phyloP scores from a whole-genome alignment of 2,113 vertebrate genomes.

The Sylvietta virens region DNA sequence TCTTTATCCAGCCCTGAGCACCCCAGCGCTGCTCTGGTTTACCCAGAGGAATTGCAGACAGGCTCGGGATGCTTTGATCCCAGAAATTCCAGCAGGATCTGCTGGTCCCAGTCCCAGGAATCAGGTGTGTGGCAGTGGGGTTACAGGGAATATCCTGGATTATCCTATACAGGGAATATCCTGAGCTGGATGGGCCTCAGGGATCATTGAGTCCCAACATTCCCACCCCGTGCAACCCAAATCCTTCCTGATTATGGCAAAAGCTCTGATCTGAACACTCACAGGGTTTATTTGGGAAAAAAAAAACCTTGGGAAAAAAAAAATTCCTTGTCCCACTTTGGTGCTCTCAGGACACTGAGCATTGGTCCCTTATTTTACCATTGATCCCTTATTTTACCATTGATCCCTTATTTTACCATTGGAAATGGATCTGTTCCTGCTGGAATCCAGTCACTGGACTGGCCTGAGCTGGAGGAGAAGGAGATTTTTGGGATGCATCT shows the following conservation, averaged over 20 bases:
- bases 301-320: not conserved
- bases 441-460: not conserved
- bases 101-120: not conserved
- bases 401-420: not conserved
- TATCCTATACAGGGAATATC: not conserved
- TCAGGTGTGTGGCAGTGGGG: not conserved
- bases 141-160: not conserved
- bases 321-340: not conserved
- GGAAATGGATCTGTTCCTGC: not conserved
- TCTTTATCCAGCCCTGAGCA: not conserved
- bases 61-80: slow-evolving; percentile 9
- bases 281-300: not conserved
- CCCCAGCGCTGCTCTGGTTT: not conserved
- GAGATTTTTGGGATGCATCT: not conserved
- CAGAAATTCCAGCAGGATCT: not conserved
- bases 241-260: not conserved
- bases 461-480: not conserved
- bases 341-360: not conserved
- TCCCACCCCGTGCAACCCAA: not conserved
- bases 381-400: no score
- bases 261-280: not conserved
- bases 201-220: not conserved
- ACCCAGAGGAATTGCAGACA: not conserved
- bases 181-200: not conserved
- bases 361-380: not conserved